Evolutionary conservation across 2,113 vertebrate genomes (phyloP).

Genomic region (Elephas maximus): DNA sequence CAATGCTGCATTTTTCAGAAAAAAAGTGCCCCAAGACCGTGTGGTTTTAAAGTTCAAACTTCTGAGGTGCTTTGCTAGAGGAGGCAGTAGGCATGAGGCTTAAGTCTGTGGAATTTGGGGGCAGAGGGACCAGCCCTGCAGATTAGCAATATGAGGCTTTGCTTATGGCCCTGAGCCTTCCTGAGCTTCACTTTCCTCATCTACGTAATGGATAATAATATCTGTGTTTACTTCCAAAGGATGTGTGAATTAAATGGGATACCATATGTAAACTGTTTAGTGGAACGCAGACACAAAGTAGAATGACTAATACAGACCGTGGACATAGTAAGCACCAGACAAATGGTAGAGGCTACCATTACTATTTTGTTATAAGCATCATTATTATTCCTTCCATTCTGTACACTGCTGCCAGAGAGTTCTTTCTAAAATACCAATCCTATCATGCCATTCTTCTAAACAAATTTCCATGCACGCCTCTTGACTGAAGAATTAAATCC

Average conservation of each 20-base stretch:
- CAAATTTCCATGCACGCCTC: not conserved
- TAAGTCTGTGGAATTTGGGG: not conserved
- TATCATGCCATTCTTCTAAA: not conserved
- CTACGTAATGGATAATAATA: not conserved
- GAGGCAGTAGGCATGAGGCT: not conserved
- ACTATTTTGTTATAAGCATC: not conserved
- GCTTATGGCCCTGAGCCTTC: not conserved
- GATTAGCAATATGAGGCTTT: not conserved
- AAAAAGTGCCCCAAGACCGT: not conserved
- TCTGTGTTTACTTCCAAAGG: not conserved
- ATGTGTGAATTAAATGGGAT: not conserved
- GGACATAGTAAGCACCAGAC: not conserved
- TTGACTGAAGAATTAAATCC: not conserved
- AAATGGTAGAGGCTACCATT: not conserved
- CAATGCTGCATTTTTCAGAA: not conserved
- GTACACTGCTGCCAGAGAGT: not conserved
- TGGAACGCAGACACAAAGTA: not conserved
- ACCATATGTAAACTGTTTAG: not conserved
- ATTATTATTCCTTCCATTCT: not conserved
- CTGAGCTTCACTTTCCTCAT: not conserved
- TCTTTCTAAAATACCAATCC: not conserved
- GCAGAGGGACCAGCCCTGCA: not conserved
- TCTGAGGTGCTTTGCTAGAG: not conserved
- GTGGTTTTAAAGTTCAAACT: not conserved
- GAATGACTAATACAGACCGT: not conserved